phyloP scores from a whole-genome alignment of 2,797 vertebrate species.

The Phyllotis vaccarum region DNA sequence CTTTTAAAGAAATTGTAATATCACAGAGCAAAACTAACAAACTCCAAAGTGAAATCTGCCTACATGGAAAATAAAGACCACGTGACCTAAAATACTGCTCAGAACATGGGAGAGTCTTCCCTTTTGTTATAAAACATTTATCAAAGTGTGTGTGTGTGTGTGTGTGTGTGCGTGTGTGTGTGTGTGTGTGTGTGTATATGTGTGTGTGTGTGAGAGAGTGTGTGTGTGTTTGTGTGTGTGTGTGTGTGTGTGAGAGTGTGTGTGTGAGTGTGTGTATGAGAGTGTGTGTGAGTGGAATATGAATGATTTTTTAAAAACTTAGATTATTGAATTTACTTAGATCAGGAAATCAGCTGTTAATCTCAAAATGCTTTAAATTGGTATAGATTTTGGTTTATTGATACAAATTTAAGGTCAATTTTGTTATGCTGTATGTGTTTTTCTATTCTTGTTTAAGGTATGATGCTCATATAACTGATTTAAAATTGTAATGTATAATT shows the following conservation, averaged over 20 bases:
- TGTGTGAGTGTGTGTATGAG: neutral
- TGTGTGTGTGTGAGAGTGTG: neutral
- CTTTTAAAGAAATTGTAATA: neutral
- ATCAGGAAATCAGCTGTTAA: too few species aligned
- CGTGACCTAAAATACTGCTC: neutral
- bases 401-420: too few species aligned
- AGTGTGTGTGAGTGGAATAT: neutral
- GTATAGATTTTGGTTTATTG: too few species aligned
- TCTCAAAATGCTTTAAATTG: too few species aligned
- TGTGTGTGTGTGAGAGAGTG: rapidly evolving
- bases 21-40: neutral
- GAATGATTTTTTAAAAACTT: too few species aligned
- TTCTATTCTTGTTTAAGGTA: too few species aligned
- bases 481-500: too few species aligned
- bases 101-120: neutral
- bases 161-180: neutral
- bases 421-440: too few species aligned
- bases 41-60: neutral
- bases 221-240: neutral
- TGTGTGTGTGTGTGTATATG: neutral
- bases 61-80: neutral
- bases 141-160: neutral
- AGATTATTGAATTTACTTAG: too few species aligned
- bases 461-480: too few species aligned
- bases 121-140: neutral